Conservation (phyloP, 2,797 vertebrate species). For the Acanthopagrus latus region DNA sequence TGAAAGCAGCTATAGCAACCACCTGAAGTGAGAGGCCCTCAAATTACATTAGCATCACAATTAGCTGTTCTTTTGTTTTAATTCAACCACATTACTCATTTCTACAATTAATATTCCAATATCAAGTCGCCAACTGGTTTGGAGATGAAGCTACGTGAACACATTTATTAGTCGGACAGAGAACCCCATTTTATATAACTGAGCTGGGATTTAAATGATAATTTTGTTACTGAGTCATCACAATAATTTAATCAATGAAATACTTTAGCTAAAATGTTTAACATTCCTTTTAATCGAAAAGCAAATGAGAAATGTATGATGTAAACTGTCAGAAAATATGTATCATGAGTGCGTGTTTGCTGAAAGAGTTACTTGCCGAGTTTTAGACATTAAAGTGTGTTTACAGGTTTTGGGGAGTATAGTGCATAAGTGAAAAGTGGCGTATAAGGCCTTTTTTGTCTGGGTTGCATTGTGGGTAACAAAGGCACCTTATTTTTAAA, state of each 20-base stretch:
- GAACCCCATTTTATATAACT: neutral
- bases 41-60: conserved; percentile 27
- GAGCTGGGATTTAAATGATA: neutral
- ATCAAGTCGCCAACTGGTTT: neutral
- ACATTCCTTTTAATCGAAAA: neutral
- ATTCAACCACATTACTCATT: conserved; percentile 8
- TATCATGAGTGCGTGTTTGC: neutral
- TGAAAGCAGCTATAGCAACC: neutral
- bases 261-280: neutral
- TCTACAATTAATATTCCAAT: conserved; percentile 17
- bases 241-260: neutral
- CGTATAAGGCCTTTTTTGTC: too few species aligned
- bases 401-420: too few species aligned
- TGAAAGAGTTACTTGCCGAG: too few species aligned
- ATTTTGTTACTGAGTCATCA: accelerated
- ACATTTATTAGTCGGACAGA: neutral
- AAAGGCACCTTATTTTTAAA: too few species aligned
- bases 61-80: neutral
- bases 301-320: neutral
- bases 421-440: too few species aligned
- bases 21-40: neutral
- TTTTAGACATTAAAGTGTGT: too few species aligned
- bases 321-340: neutral
- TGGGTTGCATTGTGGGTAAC: too few species aligned
- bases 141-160: conserved; percentile 1